Conservation (phyloP, 2,797 vertebrate species). For the Enteromius afrohamiltoni region DNA sequence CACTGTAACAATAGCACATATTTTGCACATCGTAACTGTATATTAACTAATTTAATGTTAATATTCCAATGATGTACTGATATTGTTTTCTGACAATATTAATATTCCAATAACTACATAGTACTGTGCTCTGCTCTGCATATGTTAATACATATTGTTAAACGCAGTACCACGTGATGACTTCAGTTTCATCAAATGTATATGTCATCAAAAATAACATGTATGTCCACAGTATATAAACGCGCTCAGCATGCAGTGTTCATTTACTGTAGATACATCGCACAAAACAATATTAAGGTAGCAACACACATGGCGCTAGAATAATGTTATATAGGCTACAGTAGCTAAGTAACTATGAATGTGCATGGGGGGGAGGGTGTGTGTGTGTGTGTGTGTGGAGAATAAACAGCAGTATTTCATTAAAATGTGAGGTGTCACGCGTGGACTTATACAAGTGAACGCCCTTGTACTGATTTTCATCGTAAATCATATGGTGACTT, state of each 20-base stretch:
- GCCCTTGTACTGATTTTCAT: background rate
- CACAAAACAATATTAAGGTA: background rate
- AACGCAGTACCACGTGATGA: background rate
- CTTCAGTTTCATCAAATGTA: background rate
- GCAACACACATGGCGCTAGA: background rate
- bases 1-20: background rate
- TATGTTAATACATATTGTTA: background rate
- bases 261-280: background rate
- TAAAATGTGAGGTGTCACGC: background rate
- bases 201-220: background rate
- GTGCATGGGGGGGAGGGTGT: no score
- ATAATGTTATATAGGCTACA: background rate
- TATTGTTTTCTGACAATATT: background rate
- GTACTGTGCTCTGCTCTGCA: background rate
- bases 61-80: background rate
- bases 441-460: background rate
- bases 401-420: no score
- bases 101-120: background rate
- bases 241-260: background rate
- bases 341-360: background rate
- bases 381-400: no score
- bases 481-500: background rate
- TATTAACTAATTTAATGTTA: background rate
- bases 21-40: background rate
- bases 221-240: background rate